These are phyloP conservation scores for Toxotes chatareus DNA, from an alignment of 2,113 vertebrate genomes.

Conservation along the genomic window DNA sequence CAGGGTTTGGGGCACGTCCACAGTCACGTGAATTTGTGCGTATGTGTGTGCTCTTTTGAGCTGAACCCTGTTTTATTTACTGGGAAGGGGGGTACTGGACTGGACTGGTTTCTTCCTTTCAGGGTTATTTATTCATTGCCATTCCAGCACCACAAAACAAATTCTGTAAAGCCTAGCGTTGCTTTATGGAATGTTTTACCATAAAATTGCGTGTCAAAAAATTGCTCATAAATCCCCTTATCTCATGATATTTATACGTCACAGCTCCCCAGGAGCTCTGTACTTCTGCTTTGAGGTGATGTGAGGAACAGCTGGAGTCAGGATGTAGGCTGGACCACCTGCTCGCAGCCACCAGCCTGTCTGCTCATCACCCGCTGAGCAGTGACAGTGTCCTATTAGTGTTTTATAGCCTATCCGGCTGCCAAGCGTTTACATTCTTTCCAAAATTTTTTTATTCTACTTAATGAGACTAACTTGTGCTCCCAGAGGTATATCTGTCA, in stretches of 20 bases:
- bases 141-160: not conserved
- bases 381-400: slow-evolving; percentile 43
- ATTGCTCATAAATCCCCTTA: not conserved
- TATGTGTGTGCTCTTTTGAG: slow-evolving; percentile 30
- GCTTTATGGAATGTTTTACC: not conserved
- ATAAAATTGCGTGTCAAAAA: not conserved
- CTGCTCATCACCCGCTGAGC: slow-evolving; percentile 39
- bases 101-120: not conserved
- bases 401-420: slow-evolving; percentile 23
- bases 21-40: slow-evolving; percentile 45
- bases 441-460: slow-evolving; percentile 11
- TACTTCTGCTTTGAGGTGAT: slow-evolving; percentile 52
- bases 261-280: slow-evolving; percentile 33
- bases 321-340: slow-evolving; percentile 61
- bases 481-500: slow-evolving; percentile 17
- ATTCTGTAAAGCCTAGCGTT: not conserved
- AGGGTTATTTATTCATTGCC: not conserved
- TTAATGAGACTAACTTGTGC: slow-evolving; percentile 27
- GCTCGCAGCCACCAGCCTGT: slow-evolving; percentile 37
- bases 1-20: slow-evolving; percentile 59
- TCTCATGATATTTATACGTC: not conserved
- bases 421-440: slow-evolving; percentile 32
- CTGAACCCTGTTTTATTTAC: slow-evolving; percentile 31
- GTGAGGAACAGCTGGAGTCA: slow-evolving; percentile 51
- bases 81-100: not conserved